Evolutionary conservation across 2,888 invertebrate genomes (phyloP).

Genomic region (Zonitis immaculata): DNA sequence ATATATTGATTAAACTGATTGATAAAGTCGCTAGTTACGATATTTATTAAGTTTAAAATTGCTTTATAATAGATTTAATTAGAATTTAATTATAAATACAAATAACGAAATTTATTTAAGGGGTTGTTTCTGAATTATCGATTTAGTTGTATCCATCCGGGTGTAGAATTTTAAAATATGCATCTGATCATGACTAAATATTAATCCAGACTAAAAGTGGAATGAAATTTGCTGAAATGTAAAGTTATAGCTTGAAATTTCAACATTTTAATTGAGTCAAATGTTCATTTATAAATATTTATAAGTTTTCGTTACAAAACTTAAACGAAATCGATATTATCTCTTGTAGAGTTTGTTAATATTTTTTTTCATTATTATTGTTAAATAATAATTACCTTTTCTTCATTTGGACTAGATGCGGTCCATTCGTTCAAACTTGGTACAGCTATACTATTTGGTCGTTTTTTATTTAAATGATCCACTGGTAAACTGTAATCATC

Average conservation of each 20-base stretch:
- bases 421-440: constrained; percentile 61
- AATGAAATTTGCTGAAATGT: not conserved
- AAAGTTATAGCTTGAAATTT: not conserved
- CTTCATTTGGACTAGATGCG: constrained; percentile 52
- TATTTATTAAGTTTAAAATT: not conserved
- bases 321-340: not conserved
- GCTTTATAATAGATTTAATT: not conserved
- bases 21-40: not conserved
- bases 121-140: not conserved
- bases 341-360: not conserved
- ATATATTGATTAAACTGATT: not conserved
- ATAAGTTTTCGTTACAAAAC: not conserved
- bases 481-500: constrained; percentile 84
- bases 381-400: no score
- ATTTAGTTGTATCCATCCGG: not conserved
- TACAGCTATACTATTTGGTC: constrained; percentile 59
- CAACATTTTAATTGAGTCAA: not conserved
- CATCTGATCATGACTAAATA: not conserved
- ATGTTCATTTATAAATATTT: constrained; percentile 15
- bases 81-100: not conserved
- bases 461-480: constrained; percentile 70
- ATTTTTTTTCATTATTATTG: not conserved
- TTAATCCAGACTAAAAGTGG: not conserved
- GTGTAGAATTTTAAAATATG: not conserved
- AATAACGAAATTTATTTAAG: not conserved